Evolutionary conservation across 1,140 invertebrate species (phyloP), one percentile per base, ranked within the genome.

Genomic region (Drosophila obscura): DNA sequence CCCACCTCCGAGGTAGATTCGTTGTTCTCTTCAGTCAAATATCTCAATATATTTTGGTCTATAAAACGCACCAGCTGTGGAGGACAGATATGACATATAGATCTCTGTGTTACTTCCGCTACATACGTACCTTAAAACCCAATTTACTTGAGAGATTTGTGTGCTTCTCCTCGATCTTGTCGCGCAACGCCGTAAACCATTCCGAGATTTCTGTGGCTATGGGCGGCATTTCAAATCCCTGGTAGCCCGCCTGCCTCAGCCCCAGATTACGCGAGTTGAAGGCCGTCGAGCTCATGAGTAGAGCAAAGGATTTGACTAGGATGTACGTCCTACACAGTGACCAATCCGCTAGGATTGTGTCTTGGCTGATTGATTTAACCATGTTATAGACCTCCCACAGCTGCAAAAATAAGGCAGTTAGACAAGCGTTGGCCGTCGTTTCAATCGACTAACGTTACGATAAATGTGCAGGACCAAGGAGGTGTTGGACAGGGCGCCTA

Each of bases 351-450:
- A 85, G 2, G n/a, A 84, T 68, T 2, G 48, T 39, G 7, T 69
- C 69, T 13, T 48, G n/a, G 5, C 57, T 64, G 2, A 84, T 16
- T 16, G 45, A 2, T n/a, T 63, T 72, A 1, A 84, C 24, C 81
- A 85, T 84, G 49, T 84, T 55, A 60, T 64, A 84, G 5, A 67
- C 28, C 55, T 84, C 81, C 51, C 43, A 63, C 50, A 84, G 48
- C 80, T 84, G 28, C 8, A 13, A 56, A 43, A n/a, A 43, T 39
- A 39, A 28, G 3, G 19, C 7, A 5, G 41, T 43, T 24, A 55
- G 8, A 11, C 0, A 13, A 1, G 11, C 5, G 1, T 4, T 24
- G 11, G 1, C 7, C 2, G 11, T 2, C 4, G 9, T 15, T 22
- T n/a, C 22, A n/a, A 0, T 2, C 3, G 4, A 68, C 76, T 73